These are phyloP conservation scores for Megaustenia siamemsis DNA, from an alignment of 2,888 invertebrate genomes.

Conservation along the genomic window DNA sequence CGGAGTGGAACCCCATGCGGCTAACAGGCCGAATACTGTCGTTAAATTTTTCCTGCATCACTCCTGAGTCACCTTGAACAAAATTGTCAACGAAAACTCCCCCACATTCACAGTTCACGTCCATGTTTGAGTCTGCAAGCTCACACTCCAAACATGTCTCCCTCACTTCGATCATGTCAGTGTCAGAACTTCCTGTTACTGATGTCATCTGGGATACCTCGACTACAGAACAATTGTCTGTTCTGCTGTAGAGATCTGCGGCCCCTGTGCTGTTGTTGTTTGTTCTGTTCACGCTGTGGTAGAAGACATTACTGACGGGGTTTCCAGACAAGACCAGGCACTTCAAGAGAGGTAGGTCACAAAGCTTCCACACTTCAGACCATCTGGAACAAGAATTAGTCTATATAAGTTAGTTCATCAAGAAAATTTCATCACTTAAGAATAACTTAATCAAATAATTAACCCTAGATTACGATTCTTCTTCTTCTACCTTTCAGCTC, in stretches of 20 bases:
- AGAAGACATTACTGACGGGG: slow-evolving; percentile 68
- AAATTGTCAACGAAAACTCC: neutral
- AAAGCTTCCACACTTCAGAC: slow-evolving; percentile 73
- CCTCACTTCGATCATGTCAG: neutral
- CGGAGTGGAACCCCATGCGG: slow-evolving; percentile 29
- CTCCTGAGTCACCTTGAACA: neutral
- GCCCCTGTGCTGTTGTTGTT: neutral
- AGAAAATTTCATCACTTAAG: too few relatives aligned
- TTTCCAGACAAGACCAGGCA: slow-evolving; percentile 73
- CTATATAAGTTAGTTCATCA: too few relatives aligned
- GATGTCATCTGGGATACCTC: neutral
- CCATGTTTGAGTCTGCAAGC: neutral
- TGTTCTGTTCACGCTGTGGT: slow-evolving; percentile 47
- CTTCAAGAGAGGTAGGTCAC: slow-evolving; percentile 65
- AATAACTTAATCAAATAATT: too few relatives aligned
- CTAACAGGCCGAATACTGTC: slow-evolving; percentile 7
- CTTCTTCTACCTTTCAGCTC: too few relatives aligned
- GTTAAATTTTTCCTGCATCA: slow-evolving; percentile 16
- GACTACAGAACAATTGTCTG: neutral
- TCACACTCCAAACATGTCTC: neutral
- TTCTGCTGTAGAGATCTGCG: neutral
- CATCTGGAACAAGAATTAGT: slow-evolving; percentile 67
- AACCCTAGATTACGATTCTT: too few relatives aligned
- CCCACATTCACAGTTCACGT: slow-evolving; percentile 14
- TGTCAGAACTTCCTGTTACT: neutral